These are phyloP conservation scores for Meganola albula DNA, from an alignment of 2,888 invertebrate species.

Conservation along the genomic window DNA sequence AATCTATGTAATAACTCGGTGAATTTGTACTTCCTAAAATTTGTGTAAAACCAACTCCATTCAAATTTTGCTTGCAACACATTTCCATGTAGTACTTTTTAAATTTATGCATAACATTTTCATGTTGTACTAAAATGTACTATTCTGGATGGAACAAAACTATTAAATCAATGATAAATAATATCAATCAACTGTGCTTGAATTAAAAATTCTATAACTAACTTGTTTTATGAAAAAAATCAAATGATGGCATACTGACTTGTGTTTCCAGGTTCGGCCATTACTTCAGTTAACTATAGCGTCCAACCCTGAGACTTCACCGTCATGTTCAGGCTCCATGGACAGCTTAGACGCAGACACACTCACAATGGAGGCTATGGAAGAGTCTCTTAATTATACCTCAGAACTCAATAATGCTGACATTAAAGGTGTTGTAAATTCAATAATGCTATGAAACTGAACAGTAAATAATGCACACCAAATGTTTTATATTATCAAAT, in stretches of 20 bases:
- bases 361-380: constrained; percentile 66
- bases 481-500: constrained; percentile 6
- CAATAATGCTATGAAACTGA: background rate
- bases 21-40: too few relatives aligned
- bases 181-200: background rate
- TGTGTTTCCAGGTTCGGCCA: constrained; percentile 76
- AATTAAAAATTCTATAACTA: background rate
- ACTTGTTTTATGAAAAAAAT: background rate
- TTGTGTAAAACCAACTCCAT: too few relatives aligned
- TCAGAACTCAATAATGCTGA: constrained; percentile 61
- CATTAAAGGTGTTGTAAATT: constrained; percentile 53
- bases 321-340: constrained; percentile 66
- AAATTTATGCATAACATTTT: too few relatives aligned
- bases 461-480: too few relatives aligned
- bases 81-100: too few relatives aligned
- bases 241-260: constrained; percentile 2
- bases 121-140: too few relatives aligned
- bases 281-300: constrained; percentile 76
- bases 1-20: too few relatives aligned
- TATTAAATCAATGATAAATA: too few relatives aligned
- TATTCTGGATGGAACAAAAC: too few relatives aligned
- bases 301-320: constrained; percentile 61
- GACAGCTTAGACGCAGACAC: constrained; percentile 67
- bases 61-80: too few relatives aligned
- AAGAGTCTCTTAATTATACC: constrained; percentile 61